Evolutionary conservation across 2,797 vertebrate genomes (phyloP).

Genomic region (Sebastes variabilis): DNA sequence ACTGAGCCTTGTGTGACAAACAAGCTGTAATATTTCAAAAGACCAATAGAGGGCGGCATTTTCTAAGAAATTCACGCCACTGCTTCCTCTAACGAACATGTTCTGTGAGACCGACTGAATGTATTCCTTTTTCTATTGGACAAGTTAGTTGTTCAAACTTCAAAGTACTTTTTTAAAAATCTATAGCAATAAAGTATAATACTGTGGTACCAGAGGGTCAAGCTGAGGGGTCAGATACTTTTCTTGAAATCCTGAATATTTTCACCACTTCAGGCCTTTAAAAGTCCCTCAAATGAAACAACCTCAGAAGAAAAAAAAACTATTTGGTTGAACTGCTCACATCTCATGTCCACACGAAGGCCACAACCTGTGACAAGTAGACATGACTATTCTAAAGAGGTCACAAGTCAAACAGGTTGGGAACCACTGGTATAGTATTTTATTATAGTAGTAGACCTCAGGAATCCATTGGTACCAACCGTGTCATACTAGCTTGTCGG

Average conservation of each 20-base stretch:
- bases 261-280: not conserved
- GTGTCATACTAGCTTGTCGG: too few species aligned
- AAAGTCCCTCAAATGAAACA: not conserved
- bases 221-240: not conserved
- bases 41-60: slow-evolving; percentile 44
- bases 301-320: not conserved
- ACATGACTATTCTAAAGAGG: not conserved
- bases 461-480: too few species aligned
- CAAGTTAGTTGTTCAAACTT: not conserved
- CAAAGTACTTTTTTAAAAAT: not conserved
- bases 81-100: not conserved
- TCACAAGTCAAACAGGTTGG: not conserved
- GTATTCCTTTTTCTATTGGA: not conserved
- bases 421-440: not conserved
- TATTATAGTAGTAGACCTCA: too few species aligned
- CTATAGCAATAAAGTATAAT: not conserved
- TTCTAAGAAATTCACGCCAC: slow-evolving; percentile 3
- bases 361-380: not conserved
- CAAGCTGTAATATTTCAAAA: not conserved
- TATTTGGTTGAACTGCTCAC: not conserved
- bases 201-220: not conserved
- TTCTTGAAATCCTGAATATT: not conserved
- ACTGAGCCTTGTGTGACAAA: not conserved
- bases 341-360: not conserved
- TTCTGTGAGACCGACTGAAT: not conserved